phyloP scores from a whole-genome alignment of 1,140 invertebrate species.

The Procambarus clarkii region DNA sequence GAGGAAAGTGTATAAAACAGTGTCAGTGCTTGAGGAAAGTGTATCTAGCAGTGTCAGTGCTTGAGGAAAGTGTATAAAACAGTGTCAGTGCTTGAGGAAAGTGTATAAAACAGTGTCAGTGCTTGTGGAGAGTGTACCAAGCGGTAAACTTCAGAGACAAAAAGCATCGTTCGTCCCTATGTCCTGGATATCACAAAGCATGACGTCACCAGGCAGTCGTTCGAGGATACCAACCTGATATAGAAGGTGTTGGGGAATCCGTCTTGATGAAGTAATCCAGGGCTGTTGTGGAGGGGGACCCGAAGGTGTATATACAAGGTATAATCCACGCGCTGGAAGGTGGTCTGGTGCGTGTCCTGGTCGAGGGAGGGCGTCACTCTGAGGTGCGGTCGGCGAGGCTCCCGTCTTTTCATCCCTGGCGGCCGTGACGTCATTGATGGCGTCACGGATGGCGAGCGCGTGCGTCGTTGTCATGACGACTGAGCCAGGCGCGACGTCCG shows the following conservation, averaged over 20 bases:
- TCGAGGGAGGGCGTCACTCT: slow-evolving; percentile 14
- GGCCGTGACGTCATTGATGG: slow-evolving; percentile 35
- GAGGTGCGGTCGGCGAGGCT: not conserved
- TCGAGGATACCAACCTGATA: not conserved
- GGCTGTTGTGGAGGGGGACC: slow-evolving; percentile 1
- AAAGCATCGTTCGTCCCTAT: no score
- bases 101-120: no score
- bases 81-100: no score
- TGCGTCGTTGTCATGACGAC: slow-evolving; percentile 53
- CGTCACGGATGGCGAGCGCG: slow-evolving; percentile 24
- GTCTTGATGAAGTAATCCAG: slow-evolving; percentile 47
- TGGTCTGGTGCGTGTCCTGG: not conserved
- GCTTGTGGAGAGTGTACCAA: no score
- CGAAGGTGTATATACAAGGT: slow-evolving; percentile 3
- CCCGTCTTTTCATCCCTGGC: slow-evolving; percentile 4
- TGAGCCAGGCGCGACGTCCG: not conserved
- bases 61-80: no score
- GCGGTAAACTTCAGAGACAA: no score
- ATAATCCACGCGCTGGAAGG: not conserved
- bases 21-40: no score
- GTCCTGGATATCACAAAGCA: no score
- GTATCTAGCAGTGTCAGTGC: no score
- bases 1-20: no score
- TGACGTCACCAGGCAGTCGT: no score
- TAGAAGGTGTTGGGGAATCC: slow-evolving; percentile 39